These are phyloP conservation scores for Callyntrura sp. DNA, from an alignment of 2,888 invertebrate species.

Conservation along the genomic window DNA sequence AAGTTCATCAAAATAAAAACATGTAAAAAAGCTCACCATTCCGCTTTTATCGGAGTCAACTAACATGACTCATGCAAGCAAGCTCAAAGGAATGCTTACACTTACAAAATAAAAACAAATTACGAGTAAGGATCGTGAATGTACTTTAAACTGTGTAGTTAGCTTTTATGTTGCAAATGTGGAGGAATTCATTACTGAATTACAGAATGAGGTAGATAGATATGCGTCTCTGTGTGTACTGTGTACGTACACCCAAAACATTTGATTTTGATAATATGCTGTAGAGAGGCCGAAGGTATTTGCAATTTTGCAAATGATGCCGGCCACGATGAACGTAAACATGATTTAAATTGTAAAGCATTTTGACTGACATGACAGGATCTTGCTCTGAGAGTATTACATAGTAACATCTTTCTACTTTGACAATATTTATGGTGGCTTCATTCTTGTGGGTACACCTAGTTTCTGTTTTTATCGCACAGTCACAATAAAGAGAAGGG, in stretches of 20 bases:
- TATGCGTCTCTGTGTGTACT: too few species aligned
- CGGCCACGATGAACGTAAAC: background rate
- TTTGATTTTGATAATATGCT: background rate
- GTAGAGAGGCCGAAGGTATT: background rate
- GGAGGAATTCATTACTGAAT: constrained; percentile 34
- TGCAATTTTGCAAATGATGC: background rate
- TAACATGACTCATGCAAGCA: background rate
- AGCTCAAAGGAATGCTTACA: background rate
- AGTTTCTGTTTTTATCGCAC: background rate
- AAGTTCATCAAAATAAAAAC: constrained; percentile 42
- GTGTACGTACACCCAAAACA: background rate
- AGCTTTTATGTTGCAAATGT: background rate
- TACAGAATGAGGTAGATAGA: background rate
- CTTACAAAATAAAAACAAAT: constrained; percentile 1
- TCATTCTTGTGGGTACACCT: too few species aligned
- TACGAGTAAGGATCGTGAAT: background rate
- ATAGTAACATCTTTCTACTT: too few species aligned
- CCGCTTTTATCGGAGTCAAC: background rate
- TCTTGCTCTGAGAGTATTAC: background rate
- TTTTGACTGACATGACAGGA: background rate
- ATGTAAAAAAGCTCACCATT: constrained; percentile 10
- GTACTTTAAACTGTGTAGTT: background rate
- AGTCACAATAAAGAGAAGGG: background rate
- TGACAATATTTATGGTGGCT: too few species aligned
- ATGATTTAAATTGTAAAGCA: background rate